phyloP scores from a whole-genome alignment of 2,888 invertebrate species.

The Eupelmus urozonus region DNA sequence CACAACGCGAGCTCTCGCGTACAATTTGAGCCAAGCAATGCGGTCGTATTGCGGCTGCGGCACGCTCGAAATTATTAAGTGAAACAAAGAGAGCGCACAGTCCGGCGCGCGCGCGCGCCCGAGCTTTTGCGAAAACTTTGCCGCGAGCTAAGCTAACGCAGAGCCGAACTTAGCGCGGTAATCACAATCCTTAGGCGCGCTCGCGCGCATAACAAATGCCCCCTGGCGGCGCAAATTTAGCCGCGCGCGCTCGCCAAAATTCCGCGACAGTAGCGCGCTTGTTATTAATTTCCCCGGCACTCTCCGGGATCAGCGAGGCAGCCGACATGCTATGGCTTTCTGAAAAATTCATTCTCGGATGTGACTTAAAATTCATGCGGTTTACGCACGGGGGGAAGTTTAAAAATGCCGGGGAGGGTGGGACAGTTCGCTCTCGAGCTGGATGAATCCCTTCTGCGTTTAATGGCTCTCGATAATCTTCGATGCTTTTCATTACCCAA shows the following conservation, averaged over 20 bases:
- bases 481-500: conserved; percentile 47
- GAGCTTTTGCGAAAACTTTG: neutral
- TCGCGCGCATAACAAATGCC: conserved; percentile 35
- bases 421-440: conserved; percentile 26
- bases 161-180: neutral
- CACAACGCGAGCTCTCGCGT: neutral
- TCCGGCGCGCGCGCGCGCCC: neutral
- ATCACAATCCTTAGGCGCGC: conserved; percentile 21
- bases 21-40: conserved; percentile 16
- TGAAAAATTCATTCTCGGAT: conserved; percentile 31
- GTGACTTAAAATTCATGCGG: conserved; percentile 44
- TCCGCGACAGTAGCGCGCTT: neutral
- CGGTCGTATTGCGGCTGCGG: conserved; percentile 16
- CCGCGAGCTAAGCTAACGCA: neutral
- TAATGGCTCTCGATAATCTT: conserved; percentile 55
- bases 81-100: conserved; percentile 26
- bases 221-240: conserved; percentile 33
- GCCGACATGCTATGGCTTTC: too few relatives aligned
- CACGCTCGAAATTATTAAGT: conserved; percentile 44
- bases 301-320: too few relatives aligned
- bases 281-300: neutral
- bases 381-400: conserved; percentile 1
- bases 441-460: conserved; percentile 44
- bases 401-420: neutral
- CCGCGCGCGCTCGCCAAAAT: neutral